Evolutionary conservation across 2,797 vertebrate species (phyloP), one percentile per base, ranked within the genome.

Genomic region (Notoglanidium macrostoma): DNA sequence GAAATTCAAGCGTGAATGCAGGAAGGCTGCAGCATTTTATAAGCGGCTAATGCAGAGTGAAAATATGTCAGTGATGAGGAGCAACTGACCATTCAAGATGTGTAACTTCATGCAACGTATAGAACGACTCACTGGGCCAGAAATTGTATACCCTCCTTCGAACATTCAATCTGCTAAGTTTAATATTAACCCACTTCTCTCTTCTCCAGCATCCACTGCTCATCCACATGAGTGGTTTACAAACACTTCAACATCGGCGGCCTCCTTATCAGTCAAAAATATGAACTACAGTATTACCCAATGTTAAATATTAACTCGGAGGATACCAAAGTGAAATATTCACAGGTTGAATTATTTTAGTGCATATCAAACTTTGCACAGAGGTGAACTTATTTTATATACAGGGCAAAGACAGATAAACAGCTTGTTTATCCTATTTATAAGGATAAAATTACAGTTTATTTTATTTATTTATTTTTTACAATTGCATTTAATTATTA

Each of bases 1-100:
- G 81, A 88, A 91, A 83, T 70, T 85, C 82, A 83, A 88, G 65
- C 83, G 63, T 87, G 57, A 67, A 82, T 59, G 35, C 49, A 44
- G 57, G 57, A 67, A 74, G 40, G 40, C 67, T 26, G 57, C 32
- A 59, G n/a, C 67, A 21, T 82, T 67, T 78, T 67, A 68, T 78
- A 86, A 32, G 46, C 19, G 19, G 5, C 29, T 51, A 78, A 67
- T 5, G 72, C 35, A 70, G 35, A 57, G 32, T 19, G 51, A 44
- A 49, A 72, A 70, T 46, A 70, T 4, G 40, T 61, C n/a, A 1
- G 35, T 51, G 68, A 82, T 51, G 67, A 51, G 26, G 5, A 73
- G 61, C 78, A 51, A 70, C 35, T 5, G 65, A 44, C 26, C 63
- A 23, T 54, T 49, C 15, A 32, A 82, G 14, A 80, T 80, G 57